Percentiles rank a stretch among this genome's conserved stretches.
Conservation (phyloP, 1,140 invertebrate genomes). For the Drosophila erecta region DNA sequence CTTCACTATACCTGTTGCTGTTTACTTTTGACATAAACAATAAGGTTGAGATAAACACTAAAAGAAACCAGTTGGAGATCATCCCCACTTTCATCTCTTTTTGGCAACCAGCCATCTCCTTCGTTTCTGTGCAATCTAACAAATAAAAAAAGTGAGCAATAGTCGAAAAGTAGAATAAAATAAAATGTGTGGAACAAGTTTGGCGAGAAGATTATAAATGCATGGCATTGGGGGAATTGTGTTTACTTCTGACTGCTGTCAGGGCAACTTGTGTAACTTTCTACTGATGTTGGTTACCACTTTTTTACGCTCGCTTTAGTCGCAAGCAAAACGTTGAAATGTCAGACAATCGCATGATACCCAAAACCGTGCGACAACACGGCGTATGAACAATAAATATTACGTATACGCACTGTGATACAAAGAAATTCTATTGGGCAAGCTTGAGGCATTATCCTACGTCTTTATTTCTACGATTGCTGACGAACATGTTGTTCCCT, state of each 20-base stretch:
- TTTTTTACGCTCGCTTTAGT: constrained; percentile 2
- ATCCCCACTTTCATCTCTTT: not conserved
- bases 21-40: not conserved
- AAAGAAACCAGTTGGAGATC: constrained; percentile 12
- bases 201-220: constrained; percentile 54
- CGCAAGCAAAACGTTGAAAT: not conserved
- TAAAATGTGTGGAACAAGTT: constrained; percentile 58
- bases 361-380: constrained; percentile 8
- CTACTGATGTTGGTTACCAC: not conserved
- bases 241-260: constrained; percentile 55
- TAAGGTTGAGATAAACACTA: not conserved
- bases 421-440: not conserved
- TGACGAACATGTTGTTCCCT: too few species aligned
- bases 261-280: constrained; percentile 18
- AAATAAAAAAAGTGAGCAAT: constrained; percentile 12
- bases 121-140: constrained; percentile 26
- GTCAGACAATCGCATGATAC: not conserved
- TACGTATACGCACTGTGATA: constrained; percentile 1
- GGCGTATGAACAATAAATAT: constrained; percentile 9
- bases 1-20: not conserved
- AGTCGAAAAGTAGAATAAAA: not conserved
- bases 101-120: constrained; percentile 15
- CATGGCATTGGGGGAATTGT: constrained; percentile 43
- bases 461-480: too few species aligned
- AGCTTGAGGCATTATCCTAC: too few species aligned